phyloP scores from a whole-genome alignment of 1,140 invertebrate species.

The Antheraea mylitta region DNA sequence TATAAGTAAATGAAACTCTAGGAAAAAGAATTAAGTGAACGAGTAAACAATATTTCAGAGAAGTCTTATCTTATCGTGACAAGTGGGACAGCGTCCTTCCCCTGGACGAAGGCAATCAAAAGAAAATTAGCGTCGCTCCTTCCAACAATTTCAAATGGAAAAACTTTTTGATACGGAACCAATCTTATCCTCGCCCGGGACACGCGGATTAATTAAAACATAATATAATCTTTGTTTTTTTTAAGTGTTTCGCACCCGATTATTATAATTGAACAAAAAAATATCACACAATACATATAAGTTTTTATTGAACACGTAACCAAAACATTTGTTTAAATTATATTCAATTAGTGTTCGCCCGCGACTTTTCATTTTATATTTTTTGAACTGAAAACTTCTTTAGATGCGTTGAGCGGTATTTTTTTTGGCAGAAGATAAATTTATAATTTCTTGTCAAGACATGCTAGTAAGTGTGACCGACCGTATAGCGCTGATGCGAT shows the following conservation, averaged over 20 bases:
- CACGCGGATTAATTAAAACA: slow-evolving; percentile 16
- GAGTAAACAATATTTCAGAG: background rate
- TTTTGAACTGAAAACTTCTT: no score
- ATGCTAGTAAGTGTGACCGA: no score
- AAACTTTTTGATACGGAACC: slow-evolving; percentile 17
- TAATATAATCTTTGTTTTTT: background rate
- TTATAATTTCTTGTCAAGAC: no score
- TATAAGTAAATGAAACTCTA: background rate
- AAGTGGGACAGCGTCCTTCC: background rate
- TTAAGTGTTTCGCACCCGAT: background rate
- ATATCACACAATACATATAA: no score
- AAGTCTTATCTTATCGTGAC: background rate
- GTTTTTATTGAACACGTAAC: no score
- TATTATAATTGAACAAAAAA: no score
- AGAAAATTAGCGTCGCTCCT: slow-evolving; percentile 14
- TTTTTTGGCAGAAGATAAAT: no score
- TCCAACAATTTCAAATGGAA: slow-evolving; percentile 13
- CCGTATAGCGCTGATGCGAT: no score
- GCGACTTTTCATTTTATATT: no score
- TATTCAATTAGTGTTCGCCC: no score
- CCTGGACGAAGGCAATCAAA: slow-evolving; percentile 15
- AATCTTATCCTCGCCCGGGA: slow-evolving; percentile 6
- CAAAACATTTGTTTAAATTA: no score
- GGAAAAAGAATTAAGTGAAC: background rate
- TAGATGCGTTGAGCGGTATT: no score